Percentiles rank a stretch among this genome's conserved stretches.
Evolutionary conservation across 2,797 vertebrate genomes (phyloP).

Genomic region (Carapus acus): DNA sequence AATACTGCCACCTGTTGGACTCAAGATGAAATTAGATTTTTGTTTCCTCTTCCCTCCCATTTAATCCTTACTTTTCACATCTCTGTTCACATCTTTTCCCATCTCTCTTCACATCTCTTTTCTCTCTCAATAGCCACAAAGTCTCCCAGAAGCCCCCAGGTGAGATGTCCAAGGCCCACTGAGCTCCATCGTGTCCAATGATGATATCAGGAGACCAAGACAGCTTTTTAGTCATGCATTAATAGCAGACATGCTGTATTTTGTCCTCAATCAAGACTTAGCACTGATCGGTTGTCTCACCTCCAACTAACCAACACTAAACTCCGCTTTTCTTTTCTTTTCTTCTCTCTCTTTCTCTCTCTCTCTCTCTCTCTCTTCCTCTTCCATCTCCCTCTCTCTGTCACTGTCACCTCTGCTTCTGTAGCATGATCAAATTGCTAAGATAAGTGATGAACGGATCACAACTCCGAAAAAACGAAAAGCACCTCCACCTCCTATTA

Average conservation of each 20-base stretch:
- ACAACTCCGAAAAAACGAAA: slow-evolving; percentile 99
- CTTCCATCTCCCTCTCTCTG: slow-evolving; percentile 36
- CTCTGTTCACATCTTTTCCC: too few species aligned
- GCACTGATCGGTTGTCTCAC: slow-evolving; percentile 33
- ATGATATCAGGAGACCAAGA: too few species aligned
- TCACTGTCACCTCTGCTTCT: too few species aligned
- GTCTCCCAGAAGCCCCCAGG: slow-evolving; percentile 81
- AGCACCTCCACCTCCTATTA: slow-evolving; percentile 98
- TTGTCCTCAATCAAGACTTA: slow-evolving; percentile 22
- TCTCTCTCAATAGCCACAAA: slow-evolving; percentile 71
- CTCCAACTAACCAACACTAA: slow-evolving; percentile 65
- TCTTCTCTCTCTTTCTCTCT: slow-evolving; percentile 52
- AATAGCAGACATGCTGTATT: too few species aligned
- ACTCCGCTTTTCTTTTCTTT: slow-evolving; percentile 57
- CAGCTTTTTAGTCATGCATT: too few species aligned
- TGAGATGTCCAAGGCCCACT: slow-evolving; percentile 53
- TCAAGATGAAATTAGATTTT: background rate
- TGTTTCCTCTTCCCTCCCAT: too few species aligned
- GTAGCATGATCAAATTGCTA: slow-evolving; percentile 97
- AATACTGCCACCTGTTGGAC: slow-evolving; percentile 66
- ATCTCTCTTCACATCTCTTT: too few species aligned
- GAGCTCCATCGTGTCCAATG: too few species aligned
- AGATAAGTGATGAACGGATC: slow-evolving; percentile 95
- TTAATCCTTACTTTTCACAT: too few species aligned
- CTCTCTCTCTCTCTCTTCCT: slow-evolving; percentile 59